Evolutionary conservation across 2,888 invertebrate species (phyloP), one percentile per base, ranked within the genome.

Genomic region (Agonopterix heracliana): DNA sequence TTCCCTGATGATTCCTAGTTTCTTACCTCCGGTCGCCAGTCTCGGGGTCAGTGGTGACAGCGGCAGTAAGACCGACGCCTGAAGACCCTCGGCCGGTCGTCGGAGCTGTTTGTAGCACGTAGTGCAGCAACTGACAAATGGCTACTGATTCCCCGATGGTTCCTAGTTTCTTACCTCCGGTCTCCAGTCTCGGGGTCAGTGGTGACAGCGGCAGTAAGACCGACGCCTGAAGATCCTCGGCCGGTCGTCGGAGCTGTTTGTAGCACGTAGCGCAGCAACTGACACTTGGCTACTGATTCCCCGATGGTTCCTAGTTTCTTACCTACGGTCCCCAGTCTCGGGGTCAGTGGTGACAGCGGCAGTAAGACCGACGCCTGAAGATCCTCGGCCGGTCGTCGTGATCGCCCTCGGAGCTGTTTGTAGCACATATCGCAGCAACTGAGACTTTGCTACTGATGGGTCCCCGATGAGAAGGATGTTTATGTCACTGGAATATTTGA

Each of bases 401-500:
- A 99, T 95, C 10, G 99, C 99, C 14, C 99, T 89, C 0, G 99
- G 98, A 0, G 99, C 99, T 0, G 97, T 97, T 74, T 94, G 92
- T 53, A 99, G 83, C 1, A 99, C 99, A 74, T 99, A 99, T 9
- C 99, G 92, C 4, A 97, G 80, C 47, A 97, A 85, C 78, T 99
- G 99, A 0, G 99, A 99, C 86, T 99, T 99, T 1, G 99, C 99
- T 40, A 99, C 99, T 47, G 98, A 98, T 0, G 99, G 99, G 89
- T 99, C 99, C 44, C 99, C 99, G 68, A 99, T 98, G 2, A 99
- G 89, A 40, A 98, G 90, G 40, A 98, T 89, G 80, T 98, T 98
- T 57, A 98, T 96, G 76, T 93, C 93, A 45, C 89, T 89, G 65
- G 0, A 14, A n/a, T 26, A 26, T 26, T 26, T 5, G 1, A 26